phyloP scores from a whole-genome alignment of 1,140 invertebrate genomes.

The Orchesella cincta region DNA sequence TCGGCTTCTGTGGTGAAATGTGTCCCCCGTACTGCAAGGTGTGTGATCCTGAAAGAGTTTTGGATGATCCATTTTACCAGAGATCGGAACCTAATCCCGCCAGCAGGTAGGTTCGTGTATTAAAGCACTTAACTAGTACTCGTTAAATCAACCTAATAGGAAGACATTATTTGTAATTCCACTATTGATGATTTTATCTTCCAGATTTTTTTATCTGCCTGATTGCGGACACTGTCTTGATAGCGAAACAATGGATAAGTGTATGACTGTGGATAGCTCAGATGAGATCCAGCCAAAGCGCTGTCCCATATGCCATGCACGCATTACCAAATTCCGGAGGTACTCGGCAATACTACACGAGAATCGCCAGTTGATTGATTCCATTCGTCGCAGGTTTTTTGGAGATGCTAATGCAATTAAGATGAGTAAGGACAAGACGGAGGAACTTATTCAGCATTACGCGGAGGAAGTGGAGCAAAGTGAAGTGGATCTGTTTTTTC shows the following conservation, averaged over 20 bases:
- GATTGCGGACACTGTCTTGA: slow-evolving; percentile 67
- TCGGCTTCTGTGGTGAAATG: slow-evolving; percentile 69
- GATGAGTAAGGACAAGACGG: not conserved
- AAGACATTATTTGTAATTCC: not conserved
- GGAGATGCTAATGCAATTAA: slow-evolving; percentile 50
- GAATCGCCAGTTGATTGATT: slow-evolving; percentile 60
- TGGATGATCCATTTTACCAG: slow-evolving; percentile 59
- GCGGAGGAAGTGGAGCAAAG: not conserved
- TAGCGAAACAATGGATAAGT: slow-evolving; percentile 60
- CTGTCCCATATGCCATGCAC: slow-evolving; percentile 67
- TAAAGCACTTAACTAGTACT: no score
- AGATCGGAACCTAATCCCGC: slow-evolving; percentile 56
- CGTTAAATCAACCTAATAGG: no score
- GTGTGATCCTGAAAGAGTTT: not conserved
- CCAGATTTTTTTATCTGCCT: slow-evolving; percentile 63
- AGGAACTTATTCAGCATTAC: not conserved
- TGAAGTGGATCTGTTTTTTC: no score
- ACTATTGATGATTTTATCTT: slow-evolving; percentile 17
- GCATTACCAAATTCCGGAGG: slow-evolving; percentile 64
- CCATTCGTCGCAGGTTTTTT: slow-evolving; percentile 61
- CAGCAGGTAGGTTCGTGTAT: no score
- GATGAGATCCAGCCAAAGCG: slow-evolving; percentile 45
- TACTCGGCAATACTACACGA: slow-evolving; percentile 65
- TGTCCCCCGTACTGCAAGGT: slow-evolving; percentile 44
- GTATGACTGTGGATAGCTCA: slow-evolving; percentile 56